These are phyloP conservation scores for Hyaena hyaena DNA, from an alignment of 2,113 vertebrate species.

Conservation along the genomic window DNA sequence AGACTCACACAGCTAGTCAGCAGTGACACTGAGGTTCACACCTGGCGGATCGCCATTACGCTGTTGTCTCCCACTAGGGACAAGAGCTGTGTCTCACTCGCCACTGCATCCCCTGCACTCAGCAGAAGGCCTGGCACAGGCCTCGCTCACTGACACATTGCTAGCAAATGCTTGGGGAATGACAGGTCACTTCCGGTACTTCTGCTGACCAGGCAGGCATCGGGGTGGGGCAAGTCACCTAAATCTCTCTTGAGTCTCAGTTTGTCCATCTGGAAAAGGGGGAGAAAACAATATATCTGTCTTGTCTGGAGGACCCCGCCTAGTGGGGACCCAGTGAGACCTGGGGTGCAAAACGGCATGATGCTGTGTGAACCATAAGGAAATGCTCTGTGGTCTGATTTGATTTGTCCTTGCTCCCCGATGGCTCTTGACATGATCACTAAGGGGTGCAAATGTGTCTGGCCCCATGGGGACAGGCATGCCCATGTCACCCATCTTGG, in stretches of 20 bases:
- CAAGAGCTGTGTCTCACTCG: neutral
- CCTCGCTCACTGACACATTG: too few species aligned
- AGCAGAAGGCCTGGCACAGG: neutral
- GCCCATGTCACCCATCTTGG: neutral
- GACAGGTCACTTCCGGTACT: accelerated
- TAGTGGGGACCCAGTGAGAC: neutral
- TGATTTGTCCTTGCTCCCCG: neutral
- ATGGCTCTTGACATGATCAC: neutral
- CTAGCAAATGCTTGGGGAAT: neutral
- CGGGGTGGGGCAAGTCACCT: neutral
- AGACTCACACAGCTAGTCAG: accelerated
- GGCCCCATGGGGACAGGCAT: neutral
- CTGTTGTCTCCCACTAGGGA: neutral
- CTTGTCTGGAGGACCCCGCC: neutral
- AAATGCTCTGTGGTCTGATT: neutral
- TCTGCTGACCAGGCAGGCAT: neutral
- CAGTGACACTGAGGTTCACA: neutral
- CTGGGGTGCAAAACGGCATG: accelerated
- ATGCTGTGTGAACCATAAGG: accelerated
- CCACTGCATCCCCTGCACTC: neutral
- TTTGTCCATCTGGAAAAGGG: neutral
- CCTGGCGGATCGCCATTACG: neutral
- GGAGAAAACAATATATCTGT: neutral
- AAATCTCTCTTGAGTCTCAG: neutral
- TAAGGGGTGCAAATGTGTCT: neutral